A percentile compares a stretch with the other conserved stretches of the same genome.
These are phyloP conservation scores for Epizoanthus ramosus DNA, from an alignment of 92 coral and sea anemone genomes.

Conservation along the genomic window DNA sequence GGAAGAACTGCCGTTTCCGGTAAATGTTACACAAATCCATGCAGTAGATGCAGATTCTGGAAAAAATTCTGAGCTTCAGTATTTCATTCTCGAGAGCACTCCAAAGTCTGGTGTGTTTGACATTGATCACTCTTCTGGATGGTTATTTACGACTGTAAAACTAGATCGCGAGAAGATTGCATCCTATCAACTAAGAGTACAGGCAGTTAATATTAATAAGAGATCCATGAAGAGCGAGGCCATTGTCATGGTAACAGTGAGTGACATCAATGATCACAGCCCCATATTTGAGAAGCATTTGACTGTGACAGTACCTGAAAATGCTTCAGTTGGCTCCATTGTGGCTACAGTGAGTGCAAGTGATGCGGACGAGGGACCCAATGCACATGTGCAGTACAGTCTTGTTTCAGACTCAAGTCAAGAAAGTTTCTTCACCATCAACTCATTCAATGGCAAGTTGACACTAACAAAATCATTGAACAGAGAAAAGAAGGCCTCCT, in stretches of 20 bases:
- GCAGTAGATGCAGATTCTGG: constrained; percentile 91
- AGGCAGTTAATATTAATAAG: constrained; percentile 76
- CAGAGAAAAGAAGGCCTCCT: constrained; percentile 68
- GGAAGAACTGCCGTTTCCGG: constrained; percentile 67
- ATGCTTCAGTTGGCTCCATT: constrained; percentile 61
- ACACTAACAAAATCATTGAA: constrained; percentile 61
- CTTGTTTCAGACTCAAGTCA: constrained; percentile 60
- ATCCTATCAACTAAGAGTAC: constrained; percentile 67
- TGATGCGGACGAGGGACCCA: constrained; percentile 67
- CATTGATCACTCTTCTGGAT: constrained; percentile 70
- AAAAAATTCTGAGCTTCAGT: constrained; percentile 74
- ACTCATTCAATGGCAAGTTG: constrained; percentile 64
- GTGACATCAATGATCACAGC: constrained; percentile 84
- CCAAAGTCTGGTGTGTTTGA: constrained; percentile 60
- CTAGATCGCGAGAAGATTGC: constrained; percentile 83
- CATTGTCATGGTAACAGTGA: constrained; percentile 67
- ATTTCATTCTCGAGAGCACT: constrained; percentile 50
- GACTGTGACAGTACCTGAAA: constrained; percentile 72
- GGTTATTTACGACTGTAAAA: constrained; percentile 63
- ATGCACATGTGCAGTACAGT: constrained; percentile 60
- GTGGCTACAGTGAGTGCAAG: constrained; percentile 66
- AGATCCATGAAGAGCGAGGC: constrained; percentile 72
- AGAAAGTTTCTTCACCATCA: constrained; percentile 62
- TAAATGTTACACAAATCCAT: constrained; percentile 57
- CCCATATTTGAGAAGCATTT: constrained; percentile 72